Percentiles rank a stretch among this genome's conserved stretches.
Conservation (phyloP, 1,140 invertebrate species). For the Eurytemora carolleeae region DNA sequence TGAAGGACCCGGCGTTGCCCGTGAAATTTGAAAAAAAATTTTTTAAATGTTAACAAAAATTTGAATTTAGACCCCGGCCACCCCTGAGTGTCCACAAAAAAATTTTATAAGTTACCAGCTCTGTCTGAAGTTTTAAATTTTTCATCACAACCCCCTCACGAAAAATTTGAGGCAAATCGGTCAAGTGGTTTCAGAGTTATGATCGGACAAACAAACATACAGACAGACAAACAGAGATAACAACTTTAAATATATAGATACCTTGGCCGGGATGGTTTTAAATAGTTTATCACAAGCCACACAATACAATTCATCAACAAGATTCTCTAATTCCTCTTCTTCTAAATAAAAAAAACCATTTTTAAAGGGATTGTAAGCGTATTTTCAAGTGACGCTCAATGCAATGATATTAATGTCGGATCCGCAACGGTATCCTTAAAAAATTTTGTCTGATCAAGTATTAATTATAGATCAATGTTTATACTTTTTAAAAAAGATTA, state of each 20-base stretch:
- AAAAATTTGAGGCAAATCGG: too few relatives aligned
- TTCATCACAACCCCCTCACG: too few relatives aligned
- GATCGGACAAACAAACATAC: background rate
- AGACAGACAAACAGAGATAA: background rate
- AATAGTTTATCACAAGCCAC: constrained; percentile 6
- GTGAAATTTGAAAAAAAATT: too few relatives aligned
- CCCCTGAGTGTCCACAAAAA: too few relatives aligned
- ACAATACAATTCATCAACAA: constrained; percentile 6
- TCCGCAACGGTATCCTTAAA: background rate
- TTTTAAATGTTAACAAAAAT: too few relatives aligned
- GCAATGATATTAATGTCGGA: background rate
- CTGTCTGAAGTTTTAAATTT: too few relatives aligned
- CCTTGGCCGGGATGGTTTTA: background rate
- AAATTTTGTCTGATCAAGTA: background rate
- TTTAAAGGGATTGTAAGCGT: too few relatives aligned
- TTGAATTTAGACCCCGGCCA: too few relatives aligned
- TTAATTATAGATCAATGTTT: background rate
- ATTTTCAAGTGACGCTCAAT: background rate
- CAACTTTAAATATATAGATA: background rate
- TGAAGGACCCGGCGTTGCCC: too few relatives aligned
- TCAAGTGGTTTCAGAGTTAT: background rate
- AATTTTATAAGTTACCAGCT: too few relatives aligned
- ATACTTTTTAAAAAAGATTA: background rate
- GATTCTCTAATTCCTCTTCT: background rate
- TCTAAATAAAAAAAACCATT: background rate